Conservation (phyloP, 2,113 vertebrate genomes). For the Dasyornis broadbenti region DNA sequence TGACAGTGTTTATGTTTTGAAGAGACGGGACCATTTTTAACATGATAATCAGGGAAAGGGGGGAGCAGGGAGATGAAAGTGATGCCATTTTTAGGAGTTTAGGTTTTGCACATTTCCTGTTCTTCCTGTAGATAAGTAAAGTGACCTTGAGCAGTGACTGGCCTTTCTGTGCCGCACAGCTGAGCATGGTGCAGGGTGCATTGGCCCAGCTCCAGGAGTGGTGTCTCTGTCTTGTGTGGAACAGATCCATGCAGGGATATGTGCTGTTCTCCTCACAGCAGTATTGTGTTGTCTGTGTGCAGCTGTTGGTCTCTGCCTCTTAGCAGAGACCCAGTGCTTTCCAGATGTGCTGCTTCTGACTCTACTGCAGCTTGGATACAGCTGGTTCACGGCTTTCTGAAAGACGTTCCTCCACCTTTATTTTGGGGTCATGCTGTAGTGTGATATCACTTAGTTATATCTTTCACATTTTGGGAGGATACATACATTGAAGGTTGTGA, state of each 20-base stretch:
- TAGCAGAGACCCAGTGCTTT: not conserved
- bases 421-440: not conserved
- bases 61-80: not conserved
- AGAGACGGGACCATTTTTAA: constrained; percentile 3
- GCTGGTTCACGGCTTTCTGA: not conserved
- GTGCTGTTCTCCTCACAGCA: not conserved
- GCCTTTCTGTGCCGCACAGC: not conserved
- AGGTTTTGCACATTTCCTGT: not conserved
- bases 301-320: not conserved
- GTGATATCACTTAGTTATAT: not conserved
- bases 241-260: not conserved
- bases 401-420: not conserved
- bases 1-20: not conserved
- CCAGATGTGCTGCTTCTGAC: not conserved
- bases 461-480: not conserved
- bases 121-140: not conserved
- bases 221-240: not conserved
- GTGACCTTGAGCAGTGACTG: not conserved
- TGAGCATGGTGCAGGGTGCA: not conserved
- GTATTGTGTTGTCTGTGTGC: fast-evolving
- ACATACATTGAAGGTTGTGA: not conserved
- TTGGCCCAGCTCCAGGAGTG: not conserved
- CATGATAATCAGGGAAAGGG: not conserved
- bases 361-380: not conserved
- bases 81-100: not conserved